A percentile compares a stretch with the other conserved stretches of the same genome.
Conservation (phyloP, 1,140 invertebrate genomes). For the Maconellicoccus hirsutus region DNA sequence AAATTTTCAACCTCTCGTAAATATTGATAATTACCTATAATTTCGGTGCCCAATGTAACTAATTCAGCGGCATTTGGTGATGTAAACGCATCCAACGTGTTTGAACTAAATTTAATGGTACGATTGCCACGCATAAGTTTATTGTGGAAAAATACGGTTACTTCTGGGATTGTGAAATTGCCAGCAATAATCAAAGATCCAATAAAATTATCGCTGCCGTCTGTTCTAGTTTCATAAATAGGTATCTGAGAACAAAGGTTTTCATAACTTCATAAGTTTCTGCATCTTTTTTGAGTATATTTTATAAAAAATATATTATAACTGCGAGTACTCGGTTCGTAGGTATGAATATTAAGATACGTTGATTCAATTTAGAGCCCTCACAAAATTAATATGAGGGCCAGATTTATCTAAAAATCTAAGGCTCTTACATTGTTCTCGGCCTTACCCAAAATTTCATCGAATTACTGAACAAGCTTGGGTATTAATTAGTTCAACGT, state of each 20-base stretch:
- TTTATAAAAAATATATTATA: too few relatives aligned
- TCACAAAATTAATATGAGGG: too few relatives aligned
- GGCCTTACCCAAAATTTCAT: too few relatives aligned
- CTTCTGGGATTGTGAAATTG: conserved; percentile 82
- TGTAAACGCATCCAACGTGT: conserved; percentile 74
- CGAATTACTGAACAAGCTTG: too few relatives aligned
- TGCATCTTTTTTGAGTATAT: too few relatives aligned
- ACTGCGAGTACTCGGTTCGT: too few relatives aligned
- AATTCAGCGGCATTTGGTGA: conserved; percentile 78
- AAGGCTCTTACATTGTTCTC: too few relatives aligned
- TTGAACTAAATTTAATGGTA: conserved; percentile 70
- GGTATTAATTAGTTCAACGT: too few relatives aligned
- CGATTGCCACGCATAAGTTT: conserved; percentile 84
- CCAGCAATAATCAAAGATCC: conserved; percentile 84
- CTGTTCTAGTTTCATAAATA: conserved; percentile 77
- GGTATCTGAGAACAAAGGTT: conserved; percentile 54
- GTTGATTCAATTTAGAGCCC: too few relatives aligned
- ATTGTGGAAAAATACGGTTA: conserved; percentile 81
- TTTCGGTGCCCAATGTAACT: conserved; percentile 65
- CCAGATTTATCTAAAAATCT: too few relatives aligned
- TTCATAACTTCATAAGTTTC: not conserved
- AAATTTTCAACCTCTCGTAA: too few relatives aligned
- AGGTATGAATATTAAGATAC: too few relatives aligned
- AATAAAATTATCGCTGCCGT: conserved; percentile 88
- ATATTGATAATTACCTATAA: conserved; percentile 47